These are phyloP conservation scores for Pipistrellus pipistrellus DNA, from an alignment of 2,797 vertebrate species.

Conservation along the genomic window DNA sequence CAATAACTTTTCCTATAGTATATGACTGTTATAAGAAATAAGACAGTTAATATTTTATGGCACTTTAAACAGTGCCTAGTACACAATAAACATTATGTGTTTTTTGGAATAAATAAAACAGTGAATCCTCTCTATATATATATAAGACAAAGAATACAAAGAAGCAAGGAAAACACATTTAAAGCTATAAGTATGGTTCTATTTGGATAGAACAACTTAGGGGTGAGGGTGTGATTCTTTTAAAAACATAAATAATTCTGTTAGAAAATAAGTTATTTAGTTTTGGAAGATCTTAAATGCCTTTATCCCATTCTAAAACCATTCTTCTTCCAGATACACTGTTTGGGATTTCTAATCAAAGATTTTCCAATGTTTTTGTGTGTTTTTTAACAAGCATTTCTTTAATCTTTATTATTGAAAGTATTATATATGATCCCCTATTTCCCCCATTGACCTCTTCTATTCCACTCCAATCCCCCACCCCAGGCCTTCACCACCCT, in stretches of 20 bases:
- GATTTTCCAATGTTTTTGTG: background rate
- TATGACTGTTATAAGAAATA: background rate
- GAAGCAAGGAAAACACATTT: constrained; percentile 29
- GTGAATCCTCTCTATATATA: background rate
- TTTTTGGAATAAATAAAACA: constrained; percentile 1
- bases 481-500: too few species aligned
- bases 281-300: constrained; percentile 42
- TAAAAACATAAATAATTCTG: background rate
- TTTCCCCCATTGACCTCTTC: too few species aligned
- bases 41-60: constrained; percentile 1
- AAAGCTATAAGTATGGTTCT: constrained; percentile 14
- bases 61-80: background rate
- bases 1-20: background rate
- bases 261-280: constrained; percentile 33
- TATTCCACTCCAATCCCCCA: too few species aligned
- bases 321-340: constrained; percentile 20
- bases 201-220: background rate
- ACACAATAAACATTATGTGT: background rate
- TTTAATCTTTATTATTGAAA: too few species aligned
- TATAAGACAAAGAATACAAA: constrained; percentile 42
- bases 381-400: too few species aligned
- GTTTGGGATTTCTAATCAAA: constrained; percentile 39
- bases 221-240: background rate
- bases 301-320: background rate
- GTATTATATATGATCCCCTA: too few species aligned